Conservation (phyloP, 2,888 invertebrate genomes). For the Portevinia maculata region DNA sequence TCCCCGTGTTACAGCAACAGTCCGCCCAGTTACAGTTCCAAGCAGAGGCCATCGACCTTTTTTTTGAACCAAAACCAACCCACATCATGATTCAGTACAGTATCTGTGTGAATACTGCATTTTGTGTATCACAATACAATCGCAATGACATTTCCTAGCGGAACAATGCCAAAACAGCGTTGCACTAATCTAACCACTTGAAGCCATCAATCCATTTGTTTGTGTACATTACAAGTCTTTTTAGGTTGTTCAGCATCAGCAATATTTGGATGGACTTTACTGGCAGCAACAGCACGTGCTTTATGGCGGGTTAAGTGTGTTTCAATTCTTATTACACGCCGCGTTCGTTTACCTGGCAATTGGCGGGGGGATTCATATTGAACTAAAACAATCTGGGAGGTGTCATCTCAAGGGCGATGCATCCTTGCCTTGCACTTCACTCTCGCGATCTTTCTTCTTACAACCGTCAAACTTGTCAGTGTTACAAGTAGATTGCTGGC, state of each 20-base stretch:
- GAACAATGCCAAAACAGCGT: conserved; percentile 43
- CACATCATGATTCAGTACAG: conserved; percentile 26
- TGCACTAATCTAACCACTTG: conserved; percentile 30
- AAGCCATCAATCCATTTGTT: conserved; percentile 38
- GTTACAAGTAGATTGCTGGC: not conserved
- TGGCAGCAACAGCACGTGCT: conserved; percentile 49
- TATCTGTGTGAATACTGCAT: conserved; percentile 22
- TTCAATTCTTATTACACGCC: conserved; percentile 20
- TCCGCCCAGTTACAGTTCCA: conserved; percentile 17
- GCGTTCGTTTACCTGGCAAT: conserved; percentile 22
- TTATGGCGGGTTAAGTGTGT: conserved; percentile 18
- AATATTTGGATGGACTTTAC: conserved; percentile 3
- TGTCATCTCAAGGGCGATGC: conserved; percentile 57
- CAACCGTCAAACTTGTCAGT: conserved; percentile 5
- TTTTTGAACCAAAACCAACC: conserved; percentile 29
- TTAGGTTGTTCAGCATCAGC: not conserved
- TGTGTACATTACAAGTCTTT: conserved; percentile 7
- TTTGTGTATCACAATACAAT: too few species aligned
- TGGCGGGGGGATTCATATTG: conserved; percentile 3
- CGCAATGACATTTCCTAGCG: conserved; percentile 60
- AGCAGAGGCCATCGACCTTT: conserved; percentile 51
- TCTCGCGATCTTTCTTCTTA: conserved; percentile 13
- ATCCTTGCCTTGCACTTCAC: conserved; percentile 44
- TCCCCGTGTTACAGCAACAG: conserved; percentile 50
- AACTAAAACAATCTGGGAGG: conserved; percentile 4